Percentiles rank a stretch among this genome's conserved stretches.
phyloP scores from a whole-genome alignment of 2,113 vertebrate genomes.

The Phylloscopus trochilus region DNA sequence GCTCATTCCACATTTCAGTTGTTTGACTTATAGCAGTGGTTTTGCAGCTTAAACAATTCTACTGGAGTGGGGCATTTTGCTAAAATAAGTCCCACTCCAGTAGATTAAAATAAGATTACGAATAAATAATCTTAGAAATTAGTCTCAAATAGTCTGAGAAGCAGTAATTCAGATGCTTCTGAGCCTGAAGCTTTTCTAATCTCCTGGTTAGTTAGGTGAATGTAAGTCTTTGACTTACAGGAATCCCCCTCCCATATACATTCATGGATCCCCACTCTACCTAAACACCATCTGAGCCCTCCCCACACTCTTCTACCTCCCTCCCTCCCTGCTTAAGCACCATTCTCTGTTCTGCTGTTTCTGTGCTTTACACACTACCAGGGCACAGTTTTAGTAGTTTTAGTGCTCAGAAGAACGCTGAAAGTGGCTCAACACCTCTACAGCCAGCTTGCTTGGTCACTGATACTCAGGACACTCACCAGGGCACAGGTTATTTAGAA shows the following conservation, averaged over 20 bases:
- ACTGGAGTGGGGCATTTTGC: background rate
- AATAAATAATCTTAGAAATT: background rate
- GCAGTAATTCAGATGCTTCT: background rate
- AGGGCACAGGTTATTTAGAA: background rate
- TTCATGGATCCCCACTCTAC: background rate
- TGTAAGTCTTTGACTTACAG: background rate
- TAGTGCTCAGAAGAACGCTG: background rate
- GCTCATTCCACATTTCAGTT: background rate
- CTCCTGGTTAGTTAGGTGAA: background rate
- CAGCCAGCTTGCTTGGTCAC: background rate
- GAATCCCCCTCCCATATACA: accelerated
- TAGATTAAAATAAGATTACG: background rate
- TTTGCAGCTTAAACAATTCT: background rate
- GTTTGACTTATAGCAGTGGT: background rate
- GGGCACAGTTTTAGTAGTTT: background rate
- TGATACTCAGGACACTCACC: background rate
- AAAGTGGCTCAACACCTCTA: accelerated
- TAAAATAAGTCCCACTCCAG: background rate
- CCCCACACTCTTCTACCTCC: accelerated
- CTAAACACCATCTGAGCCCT: accelerated
- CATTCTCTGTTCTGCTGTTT: background rate
- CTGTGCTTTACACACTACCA: background rate
- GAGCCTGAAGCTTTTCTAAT: background rate
- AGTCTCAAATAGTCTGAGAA: background rate
- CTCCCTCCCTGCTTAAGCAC: background rate